phyloP scores from a whole-genome alignment of 2,113 vertebrate genomes.

The Psammodynastes pulverulentus region DNA sequence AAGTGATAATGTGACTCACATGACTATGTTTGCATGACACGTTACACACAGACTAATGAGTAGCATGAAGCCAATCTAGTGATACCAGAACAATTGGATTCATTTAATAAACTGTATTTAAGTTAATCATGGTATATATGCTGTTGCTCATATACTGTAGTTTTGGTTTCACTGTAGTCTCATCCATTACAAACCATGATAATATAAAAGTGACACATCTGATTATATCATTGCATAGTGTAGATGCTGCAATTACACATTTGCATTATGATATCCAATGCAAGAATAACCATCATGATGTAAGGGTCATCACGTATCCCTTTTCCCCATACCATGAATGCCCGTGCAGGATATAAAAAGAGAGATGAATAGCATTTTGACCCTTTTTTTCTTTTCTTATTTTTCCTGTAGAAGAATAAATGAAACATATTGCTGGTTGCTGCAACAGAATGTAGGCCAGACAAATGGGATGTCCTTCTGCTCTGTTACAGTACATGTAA shows the following conservation, averaged over 20 bases:
- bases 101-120: background rate
- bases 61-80: background rate
- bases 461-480: conserved; percentile 15
- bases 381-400: background rate
- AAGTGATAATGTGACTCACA: background rate
- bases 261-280: background rate
- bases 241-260: background rate
- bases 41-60: background rate
- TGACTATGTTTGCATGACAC: background rate
- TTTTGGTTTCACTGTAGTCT: background rate
- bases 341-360: background rate
- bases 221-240: background rate
- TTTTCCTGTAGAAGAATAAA: background rate
- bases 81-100: background rate
- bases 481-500: conserved; percentile 7
- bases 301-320: background rate
- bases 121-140: background rate
- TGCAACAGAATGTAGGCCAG: conserved; percentile 16
- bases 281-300: background rate
- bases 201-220: background rate
- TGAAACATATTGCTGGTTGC: background rate
- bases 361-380: background rate
- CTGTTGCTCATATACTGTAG: background rate
- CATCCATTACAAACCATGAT: background rate
- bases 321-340: background rate